phyloP scores from a whole-genome alignment of 2,797 vertebrate species.

The Tragopan temminckii region DNA sequence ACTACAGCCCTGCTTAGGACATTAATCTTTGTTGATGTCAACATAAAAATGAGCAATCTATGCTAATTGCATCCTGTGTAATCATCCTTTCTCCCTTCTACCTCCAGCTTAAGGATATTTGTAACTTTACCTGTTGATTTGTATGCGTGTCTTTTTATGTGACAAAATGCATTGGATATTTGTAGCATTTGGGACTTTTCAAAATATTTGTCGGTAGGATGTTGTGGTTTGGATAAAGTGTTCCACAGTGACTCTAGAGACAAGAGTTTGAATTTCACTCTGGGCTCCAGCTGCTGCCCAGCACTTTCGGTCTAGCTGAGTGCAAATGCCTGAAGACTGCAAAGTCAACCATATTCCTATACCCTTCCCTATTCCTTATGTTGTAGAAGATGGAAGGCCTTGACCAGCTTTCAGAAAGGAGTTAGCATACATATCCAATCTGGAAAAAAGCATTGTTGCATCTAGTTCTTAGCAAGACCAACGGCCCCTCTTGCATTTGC shows the following conservation, averaged over 20 bases:
- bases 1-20: neutral
- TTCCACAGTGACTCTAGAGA: neutral
- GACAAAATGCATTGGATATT: neutral
- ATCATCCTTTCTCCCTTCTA: neutral
- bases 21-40: neutral
- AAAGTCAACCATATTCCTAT: neutral
- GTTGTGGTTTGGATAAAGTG: constrained; percentile 23
- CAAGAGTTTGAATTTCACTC: neutral
- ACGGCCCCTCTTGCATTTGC: neutral
- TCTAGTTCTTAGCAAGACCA: neutral
- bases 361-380: neutral
- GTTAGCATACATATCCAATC: neutral
- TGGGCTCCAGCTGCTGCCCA: neutral
- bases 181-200: neutral
- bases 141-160: neutral
- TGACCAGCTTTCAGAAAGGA: neutral
- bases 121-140: neutral
- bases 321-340: neutral
- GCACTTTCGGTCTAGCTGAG: neutral
- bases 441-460: neutral
- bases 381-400: neutral
- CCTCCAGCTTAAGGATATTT: neutral
- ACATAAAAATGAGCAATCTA: neutral
- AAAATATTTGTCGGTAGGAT: neutral
- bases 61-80: neutral